Evolutionary conservation across 2,113 vertebrate species (phyloP).

Genomic region (Probosciger aterrimus): DNA sequence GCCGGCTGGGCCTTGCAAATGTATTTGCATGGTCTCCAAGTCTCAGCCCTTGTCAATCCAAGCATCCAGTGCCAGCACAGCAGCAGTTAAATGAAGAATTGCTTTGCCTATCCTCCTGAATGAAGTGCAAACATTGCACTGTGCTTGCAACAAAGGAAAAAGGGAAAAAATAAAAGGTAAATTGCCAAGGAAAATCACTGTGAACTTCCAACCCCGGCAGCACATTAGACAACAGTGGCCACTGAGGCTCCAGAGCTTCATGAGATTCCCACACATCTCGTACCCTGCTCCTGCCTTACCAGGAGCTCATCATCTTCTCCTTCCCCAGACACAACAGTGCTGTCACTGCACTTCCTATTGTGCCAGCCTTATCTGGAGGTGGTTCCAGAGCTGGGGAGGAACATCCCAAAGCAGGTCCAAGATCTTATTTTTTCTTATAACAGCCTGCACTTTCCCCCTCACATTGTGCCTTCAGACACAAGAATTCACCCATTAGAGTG

Average conservation of each 20-base stretch:
- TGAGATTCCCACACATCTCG: fast-evolving
- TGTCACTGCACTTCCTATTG: background rate
- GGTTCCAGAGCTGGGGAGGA: background rate
- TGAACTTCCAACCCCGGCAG: background rate
- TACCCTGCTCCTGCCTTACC: background rate
- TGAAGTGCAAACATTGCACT: background rate
- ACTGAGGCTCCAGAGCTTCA: background rate
- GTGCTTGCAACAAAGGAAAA: background rate
- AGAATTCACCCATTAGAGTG: background rate
- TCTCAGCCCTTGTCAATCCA: background rate
- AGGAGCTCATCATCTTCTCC: background rate
- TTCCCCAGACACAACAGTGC: background rate
- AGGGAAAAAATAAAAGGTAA: background rate
- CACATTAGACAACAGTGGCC: fast-evolving
- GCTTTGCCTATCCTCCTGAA: background rate
- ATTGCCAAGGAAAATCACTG: background rate
- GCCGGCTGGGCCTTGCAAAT: background rate
- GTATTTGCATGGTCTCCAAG: background rate
- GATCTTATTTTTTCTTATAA: background rate
- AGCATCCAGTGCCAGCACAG: background rate
- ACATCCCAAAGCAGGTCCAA: background rate
- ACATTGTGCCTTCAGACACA: background rate
- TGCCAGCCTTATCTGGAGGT: background rate
- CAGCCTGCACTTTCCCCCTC: background rate
- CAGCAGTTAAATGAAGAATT: background rate